Conservation (phyloP, 37 sponge, comb jelly and placozoan species). For the Theonella swinhoei region DNA sequence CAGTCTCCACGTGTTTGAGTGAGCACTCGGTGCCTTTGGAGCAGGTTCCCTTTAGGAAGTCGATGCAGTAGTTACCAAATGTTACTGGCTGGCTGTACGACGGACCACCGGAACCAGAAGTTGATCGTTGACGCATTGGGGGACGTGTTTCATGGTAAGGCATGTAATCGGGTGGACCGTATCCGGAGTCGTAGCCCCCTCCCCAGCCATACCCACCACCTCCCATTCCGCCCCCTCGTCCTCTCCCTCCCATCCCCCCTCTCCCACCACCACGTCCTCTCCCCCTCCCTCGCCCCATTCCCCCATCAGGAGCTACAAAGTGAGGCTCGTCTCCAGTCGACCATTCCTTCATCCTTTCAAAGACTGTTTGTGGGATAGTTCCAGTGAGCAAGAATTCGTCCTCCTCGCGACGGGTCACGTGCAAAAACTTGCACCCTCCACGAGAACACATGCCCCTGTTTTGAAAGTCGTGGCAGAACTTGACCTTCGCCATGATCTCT, state of each 20-base stretch:
- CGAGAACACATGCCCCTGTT: slow-evolving; percentile 54
- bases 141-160: background rate
- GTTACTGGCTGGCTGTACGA: slow-evolving; percentile 49
- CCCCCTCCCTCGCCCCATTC: background rate
- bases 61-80: slow-evolving; percentile 48
- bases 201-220: background rate
- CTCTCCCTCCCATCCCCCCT: background rate
- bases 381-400: slow-evolving; percentile 73
- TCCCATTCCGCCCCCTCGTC: slow-evolving; percentile 15
- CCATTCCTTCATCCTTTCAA: slow-evolving; percentile 53
- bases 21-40: slow-evolving; percentile 25
- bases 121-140: background rate
- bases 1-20: slow-evolving; percentile 41
- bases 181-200: slow-evolving; percentile 17
- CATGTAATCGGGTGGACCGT: background rate
- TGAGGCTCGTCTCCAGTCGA: background rate
- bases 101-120: slow-evolving; percentile 5
- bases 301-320: slow-evolving; percentile 1
- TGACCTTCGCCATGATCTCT: slow-evolving; percentile 56
- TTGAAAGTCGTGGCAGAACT: slow-evolving; percentile 74
- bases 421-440: slow-evolving; percentile 52
- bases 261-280: slow-evolving; percentile 4
- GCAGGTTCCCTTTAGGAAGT: slow-evolving; percentile 68
- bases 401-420: slow-evolving; percentile 69
- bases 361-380: slow-evolving; percentile 48